These are phyloP conservation scores for Eudyptes chrysolophus DNA, from an alignment of 2,113 vertebrate species.

Conservation along the genomic window DNA sequence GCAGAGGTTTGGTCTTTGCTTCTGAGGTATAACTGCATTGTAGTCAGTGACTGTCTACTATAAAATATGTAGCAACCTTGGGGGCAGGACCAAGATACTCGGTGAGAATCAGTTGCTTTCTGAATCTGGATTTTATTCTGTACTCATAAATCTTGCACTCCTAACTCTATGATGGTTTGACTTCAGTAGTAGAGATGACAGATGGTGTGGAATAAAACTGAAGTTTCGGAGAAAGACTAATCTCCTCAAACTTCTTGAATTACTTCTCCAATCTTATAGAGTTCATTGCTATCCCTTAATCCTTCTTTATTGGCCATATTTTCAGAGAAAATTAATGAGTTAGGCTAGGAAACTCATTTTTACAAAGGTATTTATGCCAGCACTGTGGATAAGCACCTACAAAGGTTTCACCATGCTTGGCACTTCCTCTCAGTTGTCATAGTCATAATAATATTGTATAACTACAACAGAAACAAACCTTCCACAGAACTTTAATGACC, in stretches of 20 bases:
- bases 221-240: background rate
- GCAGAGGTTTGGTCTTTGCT: background rate
- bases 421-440: background rate
- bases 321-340: background rate
- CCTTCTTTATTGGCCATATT: background rate
- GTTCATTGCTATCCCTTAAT: background rate
- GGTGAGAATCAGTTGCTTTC: background rate
- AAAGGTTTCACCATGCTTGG: background rate
- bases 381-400: background rate
- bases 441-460: background rate
- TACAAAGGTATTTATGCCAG: background rate
- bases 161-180: background rate
- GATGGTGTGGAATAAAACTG: background rate
- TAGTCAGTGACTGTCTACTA: background rate
- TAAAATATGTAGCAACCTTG: background rate
- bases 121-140: background rate
- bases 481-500: background rate
- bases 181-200: background rate
- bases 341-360: background rate
- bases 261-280: background rate
- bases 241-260: background rate
- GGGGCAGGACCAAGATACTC: background rate
- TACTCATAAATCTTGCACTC: background rate
- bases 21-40: background rate
- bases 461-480: background rate